These are phyloP conservation scores for Pseudorhombus dupliciocellatus DNA, from an alignment of 2,113 vertebrate species.

Conservation along the genomic window DNA sequence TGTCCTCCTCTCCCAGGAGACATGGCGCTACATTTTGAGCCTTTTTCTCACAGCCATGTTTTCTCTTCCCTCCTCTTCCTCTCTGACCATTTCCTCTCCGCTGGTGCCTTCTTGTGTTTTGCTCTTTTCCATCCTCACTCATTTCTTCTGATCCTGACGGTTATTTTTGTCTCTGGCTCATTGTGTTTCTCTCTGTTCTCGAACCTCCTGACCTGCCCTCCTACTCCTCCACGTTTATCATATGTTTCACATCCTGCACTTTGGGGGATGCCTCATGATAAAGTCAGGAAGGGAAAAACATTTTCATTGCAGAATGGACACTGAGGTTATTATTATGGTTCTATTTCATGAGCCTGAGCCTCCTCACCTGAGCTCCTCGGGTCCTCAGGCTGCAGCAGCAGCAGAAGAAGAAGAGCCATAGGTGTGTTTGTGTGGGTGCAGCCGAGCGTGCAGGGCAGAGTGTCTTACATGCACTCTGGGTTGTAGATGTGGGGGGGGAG, in stretches of 20 bases:
- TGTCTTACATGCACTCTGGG: constrained; percentile 1
- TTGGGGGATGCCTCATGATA: not conserved
- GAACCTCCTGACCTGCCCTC: no score
- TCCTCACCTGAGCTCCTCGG: no score
- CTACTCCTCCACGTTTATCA: no score
- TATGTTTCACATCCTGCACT: not conserved
- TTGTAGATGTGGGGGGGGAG: not conserved
- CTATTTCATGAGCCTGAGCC: no score
- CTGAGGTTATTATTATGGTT: not conserved
- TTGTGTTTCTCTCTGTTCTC: not conserved
- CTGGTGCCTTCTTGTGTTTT: constrained; percentile 23
- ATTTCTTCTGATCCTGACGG: constrained; percentile 23
- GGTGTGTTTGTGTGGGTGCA: constrained; percentile 41
- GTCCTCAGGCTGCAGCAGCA: no score
- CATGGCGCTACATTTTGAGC: no score
- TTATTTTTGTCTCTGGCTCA: not conserved
- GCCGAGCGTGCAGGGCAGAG: not conserved
- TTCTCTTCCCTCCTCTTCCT: not conserved
- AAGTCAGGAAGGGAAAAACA: not conserved
- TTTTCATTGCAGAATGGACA: not conserved
- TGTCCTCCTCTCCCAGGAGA: not conserved
- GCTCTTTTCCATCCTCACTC: not conserved
- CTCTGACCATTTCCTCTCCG: not conserved
- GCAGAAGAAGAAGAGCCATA: not conserved
- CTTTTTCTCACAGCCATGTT: not conserved